These are phyloP conservation scores for Xestia c-nigrum DNA, from an alignment of 2,888 invertebrate genomes.

Conservation along the genomic window DNA sequence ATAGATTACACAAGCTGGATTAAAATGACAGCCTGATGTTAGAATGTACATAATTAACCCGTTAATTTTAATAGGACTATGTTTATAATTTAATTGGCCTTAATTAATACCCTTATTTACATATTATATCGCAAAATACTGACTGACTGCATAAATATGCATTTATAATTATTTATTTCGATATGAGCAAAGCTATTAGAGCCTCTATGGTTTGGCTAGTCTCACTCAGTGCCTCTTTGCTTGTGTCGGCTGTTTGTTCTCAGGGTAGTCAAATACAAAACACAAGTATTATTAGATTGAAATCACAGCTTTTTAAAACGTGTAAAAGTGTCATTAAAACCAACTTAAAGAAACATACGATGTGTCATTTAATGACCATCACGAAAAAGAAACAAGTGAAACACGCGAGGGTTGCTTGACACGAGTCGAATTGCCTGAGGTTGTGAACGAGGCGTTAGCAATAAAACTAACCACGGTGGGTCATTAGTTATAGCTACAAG, in stretches of 20 bases:
- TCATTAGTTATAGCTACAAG: conserved; percentile 55
- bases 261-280: no score
- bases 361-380: neutral
- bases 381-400: neutral
- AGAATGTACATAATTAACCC: no score
- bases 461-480: conserved; percentile 42
- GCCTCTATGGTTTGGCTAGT: no score
- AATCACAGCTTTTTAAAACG: neutral
- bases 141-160: neutral
- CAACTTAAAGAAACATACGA: neutral
- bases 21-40: no score
- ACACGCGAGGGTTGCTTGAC: neutral
- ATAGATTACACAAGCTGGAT: neutral
- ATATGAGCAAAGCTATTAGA: neutral
- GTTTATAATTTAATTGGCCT: no score
- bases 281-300: no score
- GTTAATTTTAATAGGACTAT: no score
- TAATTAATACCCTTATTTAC: neutral
- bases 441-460: neutral
- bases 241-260: no score
- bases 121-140: neutral
- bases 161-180: neutral
- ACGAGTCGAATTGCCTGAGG: neutral
- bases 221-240: no score
- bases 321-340: neutral